Evolutionary conservation across 2,113 vertebrate genomes (phyloP).

Genomic region (Perccottus glenii): DNA sequence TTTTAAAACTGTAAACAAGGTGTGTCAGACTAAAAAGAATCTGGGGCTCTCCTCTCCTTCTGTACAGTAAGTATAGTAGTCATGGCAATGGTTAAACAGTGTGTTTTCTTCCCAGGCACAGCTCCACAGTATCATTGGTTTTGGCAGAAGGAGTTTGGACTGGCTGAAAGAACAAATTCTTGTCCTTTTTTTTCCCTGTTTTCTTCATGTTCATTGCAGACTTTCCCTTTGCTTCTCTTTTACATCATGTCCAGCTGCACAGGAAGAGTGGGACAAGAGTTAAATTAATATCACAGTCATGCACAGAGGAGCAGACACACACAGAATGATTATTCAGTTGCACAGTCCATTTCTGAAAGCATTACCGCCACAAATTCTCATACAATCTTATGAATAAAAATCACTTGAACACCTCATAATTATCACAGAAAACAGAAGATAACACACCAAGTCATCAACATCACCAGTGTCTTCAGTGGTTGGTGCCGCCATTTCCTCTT

Average conservation of each 20-base stretch:
- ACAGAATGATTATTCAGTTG: too few species aligned
- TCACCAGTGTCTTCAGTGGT: constrained; percentile 83
- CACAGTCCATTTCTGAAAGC: too few species aligned
- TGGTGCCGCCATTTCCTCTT: constrained; percentile 60
- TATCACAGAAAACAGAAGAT: background rate
- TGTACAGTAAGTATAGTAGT: background rate
- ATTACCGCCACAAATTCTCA: background rate
- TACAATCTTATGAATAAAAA: background rate
- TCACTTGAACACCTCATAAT: constrained; percentile 17
- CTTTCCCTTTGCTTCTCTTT: constrained; percentile 43
- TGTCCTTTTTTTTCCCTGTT: constrained; percentile 18
- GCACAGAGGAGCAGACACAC: background rate
- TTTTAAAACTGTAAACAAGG: background rate
- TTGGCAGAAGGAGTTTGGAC: constrained; percentile 33
- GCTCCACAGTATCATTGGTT: background rate
- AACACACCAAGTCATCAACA: constrained; percentile 89
- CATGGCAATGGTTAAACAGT: background rate
- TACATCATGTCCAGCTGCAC: constrained; percentile 95
- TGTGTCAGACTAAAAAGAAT: too few species aligned
- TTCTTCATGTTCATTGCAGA: constrained; percentile 29
- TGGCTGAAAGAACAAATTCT: constrained; percentile 46
- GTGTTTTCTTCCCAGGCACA: background rate
- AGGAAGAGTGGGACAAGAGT: constrained; percentile 46
- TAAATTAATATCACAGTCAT: constrained; percentile 22
- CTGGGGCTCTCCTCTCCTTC: background rate